phyloP scores from a whole-genome alignment of 1,140 invertebrate species.

The Drosophila kurseongensis region DNA sequence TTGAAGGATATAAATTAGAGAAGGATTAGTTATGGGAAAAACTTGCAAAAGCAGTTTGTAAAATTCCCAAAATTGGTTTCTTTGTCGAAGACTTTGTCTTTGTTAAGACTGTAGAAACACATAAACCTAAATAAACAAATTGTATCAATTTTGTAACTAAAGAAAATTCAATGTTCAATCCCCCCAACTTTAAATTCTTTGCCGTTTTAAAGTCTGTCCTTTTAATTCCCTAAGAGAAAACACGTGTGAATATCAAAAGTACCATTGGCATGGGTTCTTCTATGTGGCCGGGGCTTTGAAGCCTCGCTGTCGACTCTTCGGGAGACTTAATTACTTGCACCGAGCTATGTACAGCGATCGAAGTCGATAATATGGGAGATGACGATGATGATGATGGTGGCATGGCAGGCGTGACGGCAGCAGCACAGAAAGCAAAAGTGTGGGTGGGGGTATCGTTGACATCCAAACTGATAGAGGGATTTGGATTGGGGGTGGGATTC shows the following conservation, averaged over 20 bases:
- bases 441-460: slow-evolving; percentile 22
- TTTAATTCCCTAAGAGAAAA: background rate
- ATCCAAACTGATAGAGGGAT: slow-evolving; percentile 17
- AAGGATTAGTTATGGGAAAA: background rate
- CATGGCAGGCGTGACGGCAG: slow-evolving; percentile 15
- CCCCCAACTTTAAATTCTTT: background rate
- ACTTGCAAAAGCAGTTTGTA: no score
- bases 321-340: slow-evolving; percentile 42
- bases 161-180: no score
- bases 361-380: slow-evolving; percentile 16
- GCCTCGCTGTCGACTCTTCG: slow-evolving; percentile 30
- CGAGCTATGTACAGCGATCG: slow-evolving; percentile 44
- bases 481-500: slow-evolving; percentile 3
- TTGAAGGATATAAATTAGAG: background rate
- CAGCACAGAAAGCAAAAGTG: slow-evolving; percentile 46
- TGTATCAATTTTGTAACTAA: background rate
- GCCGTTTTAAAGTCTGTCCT: slow-evolving; percentile 57
- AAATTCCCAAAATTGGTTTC: no score
- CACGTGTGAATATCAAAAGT: slow-evolving; percentile 31
- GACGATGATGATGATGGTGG: slow-evolving; percentile 31
- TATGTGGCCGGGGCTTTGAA: slow-evolving; percentile 3
- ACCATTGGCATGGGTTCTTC: slow-evolving; percentile 62
- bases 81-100: no score
- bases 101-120: background rate
- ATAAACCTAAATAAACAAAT: background rate